A percentile compares a stretch with the other conserved stretches of the same genome.
These are phyloP conservation scores for Myotis davidii DNA, from an alignment of 2,113 vertebrate genomes.

Conservation along the genomic window DNA sequence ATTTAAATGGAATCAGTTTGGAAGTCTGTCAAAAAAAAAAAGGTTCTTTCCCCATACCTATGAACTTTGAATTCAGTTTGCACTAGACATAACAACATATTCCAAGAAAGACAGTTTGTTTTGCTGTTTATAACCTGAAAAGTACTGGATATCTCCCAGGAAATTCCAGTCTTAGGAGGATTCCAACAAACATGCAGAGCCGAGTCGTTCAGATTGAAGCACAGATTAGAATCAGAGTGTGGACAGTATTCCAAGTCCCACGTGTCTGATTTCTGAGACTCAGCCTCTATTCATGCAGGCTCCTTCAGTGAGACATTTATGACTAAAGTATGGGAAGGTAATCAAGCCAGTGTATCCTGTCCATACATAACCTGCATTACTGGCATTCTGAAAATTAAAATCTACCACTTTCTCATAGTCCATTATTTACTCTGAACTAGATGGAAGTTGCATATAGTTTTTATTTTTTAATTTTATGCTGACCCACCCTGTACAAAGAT, in stretches of 20 bases:
- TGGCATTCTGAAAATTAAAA: slow-evolving; percentile 45
- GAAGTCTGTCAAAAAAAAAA: background rate
- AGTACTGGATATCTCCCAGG: slow-evolving; percentile 74
- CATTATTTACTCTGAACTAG: slow-evolving; percentile 4
- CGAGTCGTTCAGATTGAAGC: slow-evolving; percentile 69
- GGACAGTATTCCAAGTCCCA: slow-evolving; percentile 60
- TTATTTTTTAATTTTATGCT: background rate
- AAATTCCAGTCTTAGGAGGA: slow-evolving; percentile 77
- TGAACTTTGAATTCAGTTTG: slow-evolving; percentile 62
- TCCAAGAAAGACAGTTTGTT: slow-evolving; percentile 67
- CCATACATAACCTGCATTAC: background rate
- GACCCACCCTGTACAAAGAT: background rate
- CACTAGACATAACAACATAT: slow-evolving; percentile 61
- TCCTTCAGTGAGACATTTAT: background rate
- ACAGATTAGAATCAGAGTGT: slow-evolving; percentile 71
- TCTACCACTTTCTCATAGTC: background rate
- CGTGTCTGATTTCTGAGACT: slow-evolving; percentile 43
- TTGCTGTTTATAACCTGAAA: slow-evolving; percentile 67
- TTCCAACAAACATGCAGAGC: slow-evolving; percentile 74
- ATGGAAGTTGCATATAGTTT: background rate
- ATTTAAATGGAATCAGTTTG: slow-evolving; percentile 50
- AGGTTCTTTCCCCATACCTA: slow-evolving; percentile 37
- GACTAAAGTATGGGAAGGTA: slow-evolving; percentile 53
- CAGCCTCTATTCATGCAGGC: slow-evolving; percentile 42
- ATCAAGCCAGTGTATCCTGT: background rate